Percentiles rank a stretch among this genome's conserved stretches.
Conservation (phyloP, 2,797 vertebrate genomes). For the Cichlasoma orientale region DNA sequence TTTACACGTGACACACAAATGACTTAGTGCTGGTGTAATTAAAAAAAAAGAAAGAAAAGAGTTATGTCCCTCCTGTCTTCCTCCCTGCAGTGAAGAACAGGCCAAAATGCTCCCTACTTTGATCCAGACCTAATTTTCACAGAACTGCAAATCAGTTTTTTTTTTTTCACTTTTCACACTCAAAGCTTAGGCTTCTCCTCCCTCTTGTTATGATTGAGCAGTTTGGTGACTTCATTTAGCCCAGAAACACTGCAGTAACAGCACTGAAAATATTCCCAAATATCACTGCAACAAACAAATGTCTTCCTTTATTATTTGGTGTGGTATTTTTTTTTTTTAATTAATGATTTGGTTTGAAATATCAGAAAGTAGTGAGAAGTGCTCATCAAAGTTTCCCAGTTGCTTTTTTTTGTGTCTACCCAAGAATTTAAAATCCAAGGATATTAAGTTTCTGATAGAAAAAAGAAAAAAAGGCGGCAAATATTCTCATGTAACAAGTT, state of each 20-base stretch:
- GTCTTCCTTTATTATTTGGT: not conserved
- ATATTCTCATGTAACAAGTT: not conserved
- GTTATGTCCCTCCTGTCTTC: conserved; percentile 37
- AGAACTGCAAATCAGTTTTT: not conserved
- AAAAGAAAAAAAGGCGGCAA: not conserved
- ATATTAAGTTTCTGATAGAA: not conserved
- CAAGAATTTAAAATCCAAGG: not conserved
- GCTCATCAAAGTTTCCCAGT: not conserved
- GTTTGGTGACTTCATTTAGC: not conserved
- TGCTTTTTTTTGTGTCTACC: not conserved
- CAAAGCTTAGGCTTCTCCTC: not conserved
- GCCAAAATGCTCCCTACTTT: conserved; percentile 42
- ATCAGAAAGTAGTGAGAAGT: not conserved
- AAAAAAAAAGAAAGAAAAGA: conserved; percentile 50
- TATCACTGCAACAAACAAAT: not conserved
- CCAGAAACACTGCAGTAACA: not conserved
- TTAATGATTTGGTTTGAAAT: not conserved
- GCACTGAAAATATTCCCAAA: not conserved
- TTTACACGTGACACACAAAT: conserved; percentile 83
- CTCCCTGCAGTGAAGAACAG: conserved; percentile 9
- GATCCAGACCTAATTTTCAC: conserved; percentile 33
- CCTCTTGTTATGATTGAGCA: not conserved
- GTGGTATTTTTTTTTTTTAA: not conserved
- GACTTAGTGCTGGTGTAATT: conserved; percentile 85
- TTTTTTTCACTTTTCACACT: not conserved